Percentiles rank a stretch among this genome's conserved stretches.
These are phyloP conservation scores for Calephelis nemesis DNA, from an alignment of 1,140 invertebrate species.

Conservation along the genomic window DNA sequence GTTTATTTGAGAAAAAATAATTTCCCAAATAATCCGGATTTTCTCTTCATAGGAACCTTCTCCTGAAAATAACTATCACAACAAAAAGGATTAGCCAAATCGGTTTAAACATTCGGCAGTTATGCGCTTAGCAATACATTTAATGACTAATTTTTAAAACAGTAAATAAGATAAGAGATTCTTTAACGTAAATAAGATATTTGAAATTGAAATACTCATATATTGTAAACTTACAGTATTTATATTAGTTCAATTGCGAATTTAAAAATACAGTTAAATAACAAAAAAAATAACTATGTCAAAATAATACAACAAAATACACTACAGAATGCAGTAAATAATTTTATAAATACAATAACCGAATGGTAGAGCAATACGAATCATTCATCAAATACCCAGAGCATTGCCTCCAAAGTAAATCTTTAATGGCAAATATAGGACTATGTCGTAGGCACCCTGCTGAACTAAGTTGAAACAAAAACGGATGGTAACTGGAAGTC, in stretches of 20 bases:
- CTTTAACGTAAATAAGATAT: not conserved
- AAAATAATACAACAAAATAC: slow-evolving; percentile 33
- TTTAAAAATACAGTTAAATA: slow-evolving; percentile 14
- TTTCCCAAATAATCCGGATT: too few species aligned
- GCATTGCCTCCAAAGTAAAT: slow-evolving; percentile 53
- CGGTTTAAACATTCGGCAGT: too few species aligned
- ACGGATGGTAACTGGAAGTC: slow-evolving; percentile 49
- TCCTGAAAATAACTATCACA: too few species aligned
- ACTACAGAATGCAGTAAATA: slow-evolving; percentile 29
- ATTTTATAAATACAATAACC: slow-evolving; percentile 44
- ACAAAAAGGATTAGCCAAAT: too few species aligned
- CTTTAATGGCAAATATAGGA: slow-evolving; percentile 52
- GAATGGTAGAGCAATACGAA: slow-evolving; percentile 60
- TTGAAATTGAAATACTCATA: slow-evolving; percentile 2
- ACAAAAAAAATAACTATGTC: slow-evolving; percentile 25
- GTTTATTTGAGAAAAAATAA: too few species aligned
- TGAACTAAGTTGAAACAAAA: slow-evolving; percentile 44
- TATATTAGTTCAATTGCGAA: not conserved
- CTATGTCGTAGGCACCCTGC: slow-evolving; percentile 37
- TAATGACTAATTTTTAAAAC: too few species aligned
- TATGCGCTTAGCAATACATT: too few species aligned
- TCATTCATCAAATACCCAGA: slow-evolving; percentile 48
- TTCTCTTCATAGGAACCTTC: too few species aligned
- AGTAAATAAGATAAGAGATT: too few species aligned
- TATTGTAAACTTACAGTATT: slow-evolving; percentile 7